Evolutionary conservation across 2,888 invertebrate genomes (phyloP), one percentile per base, ranked within the genome.

Genomic region (Lycia hirtaria): DNA sequence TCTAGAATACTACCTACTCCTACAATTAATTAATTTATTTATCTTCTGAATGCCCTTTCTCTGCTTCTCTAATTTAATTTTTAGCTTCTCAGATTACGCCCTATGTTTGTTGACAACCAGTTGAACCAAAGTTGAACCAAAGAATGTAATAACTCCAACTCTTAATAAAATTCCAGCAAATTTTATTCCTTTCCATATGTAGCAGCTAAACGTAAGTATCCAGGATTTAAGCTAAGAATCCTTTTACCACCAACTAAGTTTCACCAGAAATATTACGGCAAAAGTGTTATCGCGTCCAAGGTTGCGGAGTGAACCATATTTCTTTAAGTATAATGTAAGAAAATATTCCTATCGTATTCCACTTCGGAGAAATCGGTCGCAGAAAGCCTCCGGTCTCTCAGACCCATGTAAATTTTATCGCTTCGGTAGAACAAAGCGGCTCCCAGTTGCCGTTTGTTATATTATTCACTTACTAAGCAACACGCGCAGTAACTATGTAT

Each of bases 391-490:
- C 41, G 71, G 68, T 70, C 66, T 65, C 67, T 63, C 68, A 55
- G 76, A 74, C 83, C 81, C 76, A 85, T 83, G 84, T 80, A 84
- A 84, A 85, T 85, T 80, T 85, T 81, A 85, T 83, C 67, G 80
- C 71, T 67, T 69, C 49, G 61, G 60, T 70, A 66, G 75, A 79
- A 77, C 74, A 76, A 78, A 77, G 67, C 73, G 64, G 62, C 67
- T 72, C 65, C 64, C 60, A 64, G 64, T 71, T 67, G 69, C 65
- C 67, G 65, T 69, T 77, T 69, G 69, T 75, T 77, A 68, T 76
- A 68, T 72, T 75, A 75, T 80, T 81, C 78, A 75, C 77, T 76
- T 76, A 78, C 68, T 67, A 71, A 75, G 80, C 75, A 72, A 72
- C 72, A 71, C 73, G 69, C 66, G 58, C 65, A 43, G 24, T 47